Percentiles rank a stretch among this genome's conserved stretches.
Evolutionary conservation across 2,888 invertebrate genomes (phyloP).

Genomic region (Holacanthella duospinosa): DNA sequence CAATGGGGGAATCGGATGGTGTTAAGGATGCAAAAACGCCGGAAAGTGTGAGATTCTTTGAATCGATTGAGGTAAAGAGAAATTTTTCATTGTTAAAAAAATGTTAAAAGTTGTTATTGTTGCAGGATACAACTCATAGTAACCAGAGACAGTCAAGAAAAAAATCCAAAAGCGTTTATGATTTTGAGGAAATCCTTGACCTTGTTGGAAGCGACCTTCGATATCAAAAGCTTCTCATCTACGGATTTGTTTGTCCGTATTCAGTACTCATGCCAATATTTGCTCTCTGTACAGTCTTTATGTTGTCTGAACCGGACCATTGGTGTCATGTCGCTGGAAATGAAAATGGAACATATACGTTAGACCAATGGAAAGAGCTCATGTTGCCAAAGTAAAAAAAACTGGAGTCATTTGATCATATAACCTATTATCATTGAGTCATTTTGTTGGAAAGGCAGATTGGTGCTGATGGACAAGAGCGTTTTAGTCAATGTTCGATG

Average conservation of each 20-base stretch:
- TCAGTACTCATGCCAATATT: constrained; percentile 42
- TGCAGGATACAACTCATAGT: neutral
- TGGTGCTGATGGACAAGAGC: constrained; percentile 16
- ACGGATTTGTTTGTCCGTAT: neutral
- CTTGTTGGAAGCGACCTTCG: neutral
- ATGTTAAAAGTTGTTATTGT: no score
- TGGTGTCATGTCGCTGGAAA: constrained; percentile 51
- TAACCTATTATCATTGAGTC: neutral
- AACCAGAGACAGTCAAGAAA: neutral
- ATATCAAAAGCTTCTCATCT: neutral
- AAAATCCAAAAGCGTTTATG: neutral
- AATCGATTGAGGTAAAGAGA: no score
- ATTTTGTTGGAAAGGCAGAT: constrained; percentile 12
- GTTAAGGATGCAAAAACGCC: neutral
- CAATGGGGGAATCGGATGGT: neutral
- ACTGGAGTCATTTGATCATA: no score
- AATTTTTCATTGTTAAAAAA: no score
- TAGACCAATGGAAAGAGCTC: constrained; percentile 47
- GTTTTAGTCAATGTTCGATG: constrained; percentile 30
- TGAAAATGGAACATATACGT: constrained; percentile 43
- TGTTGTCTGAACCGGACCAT: constrained; percentile 49
- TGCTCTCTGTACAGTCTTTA: constrained; percentile 47
- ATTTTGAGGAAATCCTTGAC: neutral
- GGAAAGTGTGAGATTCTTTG: neutral
- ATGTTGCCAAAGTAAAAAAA: constrained; percentile 47